Conservation (phyloP, 2,797 vertebrate species). For the Streptopelia turtur region DNA sequence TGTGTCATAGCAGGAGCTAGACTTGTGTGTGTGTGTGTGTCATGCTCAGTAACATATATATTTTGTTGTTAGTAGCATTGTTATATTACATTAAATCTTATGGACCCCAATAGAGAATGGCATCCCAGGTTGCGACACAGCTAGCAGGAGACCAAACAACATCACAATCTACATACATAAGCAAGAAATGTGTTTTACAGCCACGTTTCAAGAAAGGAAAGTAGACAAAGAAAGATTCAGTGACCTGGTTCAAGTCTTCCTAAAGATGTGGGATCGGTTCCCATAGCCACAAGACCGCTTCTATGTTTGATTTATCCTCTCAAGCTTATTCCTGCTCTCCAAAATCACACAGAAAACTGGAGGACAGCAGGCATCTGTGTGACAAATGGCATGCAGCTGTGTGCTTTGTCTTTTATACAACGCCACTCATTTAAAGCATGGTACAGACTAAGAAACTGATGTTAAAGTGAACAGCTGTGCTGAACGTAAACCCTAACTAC, state of each 20-base stretch:
- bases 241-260: not conserved
- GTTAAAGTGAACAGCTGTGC: not conserved
- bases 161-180: not conserved
- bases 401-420: not conserved
- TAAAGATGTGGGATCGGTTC: not conserved
- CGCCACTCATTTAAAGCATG: not conserved
- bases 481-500: not conserved
- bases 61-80: not conserved
- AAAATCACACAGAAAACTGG: not conserved
- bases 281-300: not conserved
- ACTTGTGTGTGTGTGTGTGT: not conserved
- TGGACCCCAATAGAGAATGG: not conserved
- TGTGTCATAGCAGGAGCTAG: slow-evolving; percentile 9
- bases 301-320: not conserved
- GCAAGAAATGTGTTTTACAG: not conserved
- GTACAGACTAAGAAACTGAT: not conserved
- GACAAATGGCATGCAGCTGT: not conserved
- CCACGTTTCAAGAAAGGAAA: not conserved
- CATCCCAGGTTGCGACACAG: not conserved
- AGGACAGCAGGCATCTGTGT: not conserved
- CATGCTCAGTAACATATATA: not conserved
- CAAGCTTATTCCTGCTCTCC: not conserved
- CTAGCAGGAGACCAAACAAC: not conserved
- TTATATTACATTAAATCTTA: not conserved
- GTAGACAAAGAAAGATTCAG: not conserved